Conservation (phyloP, 1,140 invertebrate genomes). For the Caenorhabditis briggsae region DNA sequence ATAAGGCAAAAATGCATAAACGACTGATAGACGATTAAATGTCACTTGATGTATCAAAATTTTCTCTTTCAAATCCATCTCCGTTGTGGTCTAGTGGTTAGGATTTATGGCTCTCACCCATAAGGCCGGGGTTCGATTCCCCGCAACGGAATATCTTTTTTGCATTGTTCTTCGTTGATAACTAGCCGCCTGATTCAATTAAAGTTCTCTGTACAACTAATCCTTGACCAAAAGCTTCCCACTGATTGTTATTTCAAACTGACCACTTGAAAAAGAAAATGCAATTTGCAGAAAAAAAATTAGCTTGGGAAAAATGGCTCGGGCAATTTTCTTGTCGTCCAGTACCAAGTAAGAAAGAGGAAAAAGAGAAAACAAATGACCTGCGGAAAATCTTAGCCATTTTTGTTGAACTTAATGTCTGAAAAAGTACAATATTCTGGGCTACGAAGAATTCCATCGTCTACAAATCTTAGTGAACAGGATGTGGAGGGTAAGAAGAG, state of each 20-base stretch:
- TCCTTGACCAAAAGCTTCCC: background rate
- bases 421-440: background rate
- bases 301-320: background rate
- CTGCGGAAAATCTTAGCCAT: background rate
- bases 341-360: background rate
- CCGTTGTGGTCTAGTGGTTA: constrained; percentile 80
- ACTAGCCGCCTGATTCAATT: too few species aligned
- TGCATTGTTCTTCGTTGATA: background rate
- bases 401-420: background rate
- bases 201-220: background rate
- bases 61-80: background rate
- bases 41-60: too few species aligned
- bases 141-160: constrained; percentile 81
- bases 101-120: constrained; percentile 88
- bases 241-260: constrained; percentile 29
- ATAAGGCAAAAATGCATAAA: too few species aligned
- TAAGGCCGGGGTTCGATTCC: constrained; percentile 87
- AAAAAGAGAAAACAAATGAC: constrained; percentile 33
- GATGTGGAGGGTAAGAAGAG: constrained; percentile 6
- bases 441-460: background rate
- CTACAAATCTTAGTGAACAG: constrained; percentile 1
- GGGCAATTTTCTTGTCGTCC: constrained; percentile 21
- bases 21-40: too few species aligned
- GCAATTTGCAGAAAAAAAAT: constrained; percentile 33
- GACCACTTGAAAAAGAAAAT: constrained; percentile 12